Evolutionary conservation across 2,113 vertebrate species (phyloP).

Genomic region (Xiphophorus hellerii): DNA sequence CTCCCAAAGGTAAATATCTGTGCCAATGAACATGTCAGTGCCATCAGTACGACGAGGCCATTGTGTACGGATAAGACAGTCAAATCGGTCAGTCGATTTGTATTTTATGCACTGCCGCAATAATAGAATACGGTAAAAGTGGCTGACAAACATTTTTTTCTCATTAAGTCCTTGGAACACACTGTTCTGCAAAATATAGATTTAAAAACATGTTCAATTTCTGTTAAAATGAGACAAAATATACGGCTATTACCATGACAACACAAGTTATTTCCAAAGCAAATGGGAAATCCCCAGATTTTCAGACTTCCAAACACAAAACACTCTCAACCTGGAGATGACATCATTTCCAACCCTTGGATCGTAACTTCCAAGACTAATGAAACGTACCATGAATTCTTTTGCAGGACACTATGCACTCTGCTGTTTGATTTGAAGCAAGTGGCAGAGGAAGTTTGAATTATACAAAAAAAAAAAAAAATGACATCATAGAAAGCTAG

Average conservation of each 20-base stretch:
- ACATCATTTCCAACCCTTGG: not conserved
- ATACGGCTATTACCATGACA: not conserved
- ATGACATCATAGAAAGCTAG: not conserved
- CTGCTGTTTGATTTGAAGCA: not conserved
- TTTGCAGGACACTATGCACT: not conserved
- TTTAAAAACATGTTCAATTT: not conserved
- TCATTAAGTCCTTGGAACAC: not conserved
- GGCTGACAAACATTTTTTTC: not conserved
- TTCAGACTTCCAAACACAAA: not conserved
- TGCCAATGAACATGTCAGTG: too few relatives aligned
- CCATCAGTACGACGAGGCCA: too few relatives aligned
- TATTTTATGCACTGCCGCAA: too few relatives aligned
- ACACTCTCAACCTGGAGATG: not conserved
- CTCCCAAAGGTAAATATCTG: too few relatives aligned
- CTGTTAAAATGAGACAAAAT: not conserved
- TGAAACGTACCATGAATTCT: not conserved
- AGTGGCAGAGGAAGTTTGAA: not conserved
- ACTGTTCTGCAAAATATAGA: not conserved
- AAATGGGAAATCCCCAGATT: not conserved
- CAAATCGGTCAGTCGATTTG: too few relatives aligned
- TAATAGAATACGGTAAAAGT: not conserved
- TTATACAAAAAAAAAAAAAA: not conserved
- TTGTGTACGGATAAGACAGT: too few relatives aligned
- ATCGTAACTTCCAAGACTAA: not conserved
- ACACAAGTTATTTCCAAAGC: not conserved